Conservation (phyloP, 2,113 vertebrate genomes). For the Prionailurus bengalensis region DNA sequence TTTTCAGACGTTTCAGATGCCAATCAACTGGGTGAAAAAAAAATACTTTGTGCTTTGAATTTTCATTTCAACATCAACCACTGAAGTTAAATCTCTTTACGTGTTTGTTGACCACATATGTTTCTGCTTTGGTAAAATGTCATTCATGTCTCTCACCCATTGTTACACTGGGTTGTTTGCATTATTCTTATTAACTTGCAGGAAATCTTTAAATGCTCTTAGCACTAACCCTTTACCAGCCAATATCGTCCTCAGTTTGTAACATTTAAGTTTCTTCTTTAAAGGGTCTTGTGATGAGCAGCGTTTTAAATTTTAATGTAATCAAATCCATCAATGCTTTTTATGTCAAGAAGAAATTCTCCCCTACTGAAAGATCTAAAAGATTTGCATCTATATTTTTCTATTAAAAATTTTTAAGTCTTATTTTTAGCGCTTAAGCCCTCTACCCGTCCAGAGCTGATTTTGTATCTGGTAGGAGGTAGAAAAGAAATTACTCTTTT, state of each 20-base stretch:
- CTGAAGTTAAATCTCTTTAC: neutral
- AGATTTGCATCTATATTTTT: neutral
- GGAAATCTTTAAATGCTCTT: neutral
- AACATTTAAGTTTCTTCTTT: neutral
- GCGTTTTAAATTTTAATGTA: neutral
- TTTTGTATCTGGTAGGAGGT: neutral
- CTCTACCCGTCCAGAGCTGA: neutral
- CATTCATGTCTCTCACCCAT: neutral
- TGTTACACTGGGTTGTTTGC: neutral
- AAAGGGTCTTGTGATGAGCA: neutral
- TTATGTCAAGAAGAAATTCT: neutral
- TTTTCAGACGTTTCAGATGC: neutral
- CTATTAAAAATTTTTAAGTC: neutral
- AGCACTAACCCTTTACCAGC: neutral
- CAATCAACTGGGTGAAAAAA: neutral
- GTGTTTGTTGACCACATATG: neutral
- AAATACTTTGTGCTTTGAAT: neutral
- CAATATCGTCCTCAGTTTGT: neutral
- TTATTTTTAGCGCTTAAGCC: neutral
- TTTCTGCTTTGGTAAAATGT: neutral
- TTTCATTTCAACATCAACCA: neutral
- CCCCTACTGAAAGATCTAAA: neutral
- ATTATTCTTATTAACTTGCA: neutral
- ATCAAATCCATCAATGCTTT: neutral
- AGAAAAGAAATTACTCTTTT: neutral